These are phyloP conservation scores for Strix uralensis DNA, from an alignment of 2,113 vertebrate genomes.

Conservation along the genomic window DNA sequence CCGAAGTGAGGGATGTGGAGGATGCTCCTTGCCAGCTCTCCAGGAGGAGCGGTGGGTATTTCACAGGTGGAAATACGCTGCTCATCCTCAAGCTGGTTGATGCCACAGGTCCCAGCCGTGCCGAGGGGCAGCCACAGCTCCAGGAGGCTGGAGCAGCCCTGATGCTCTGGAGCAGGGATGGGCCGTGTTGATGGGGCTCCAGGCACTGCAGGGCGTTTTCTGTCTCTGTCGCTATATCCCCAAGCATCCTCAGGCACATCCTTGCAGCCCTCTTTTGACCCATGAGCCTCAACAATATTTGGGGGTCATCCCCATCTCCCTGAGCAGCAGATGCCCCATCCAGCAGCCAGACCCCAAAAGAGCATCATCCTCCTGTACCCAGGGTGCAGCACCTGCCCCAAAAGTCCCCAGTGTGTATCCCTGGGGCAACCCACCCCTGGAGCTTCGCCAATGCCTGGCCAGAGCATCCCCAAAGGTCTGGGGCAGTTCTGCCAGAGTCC, in stretches of 20 bases:
- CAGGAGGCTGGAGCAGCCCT: background rate
- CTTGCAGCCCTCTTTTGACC: background rate
- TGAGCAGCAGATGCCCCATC: background rate
- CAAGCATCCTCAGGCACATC: background rate
- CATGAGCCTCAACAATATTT: background rate
- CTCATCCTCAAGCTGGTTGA: fast-evolving
- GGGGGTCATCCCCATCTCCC: background rate
- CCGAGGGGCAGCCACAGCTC: background rate
- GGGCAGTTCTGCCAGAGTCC: background rate
- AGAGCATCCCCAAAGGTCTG: background rate
- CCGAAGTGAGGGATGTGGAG: fast-evolving
- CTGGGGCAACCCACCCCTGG: background rate
- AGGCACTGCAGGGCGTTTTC: background rate
- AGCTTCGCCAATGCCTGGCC: background rate
- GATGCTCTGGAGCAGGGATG: background rate
- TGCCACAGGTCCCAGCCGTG: background rate
- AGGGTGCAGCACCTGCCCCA: background rate
- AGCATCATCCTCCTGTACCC: background rate
- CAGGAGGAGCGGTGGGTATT: fast-evolving
- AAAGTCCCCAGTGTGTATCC: background rate
- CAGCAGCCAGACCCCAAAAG: background rate
- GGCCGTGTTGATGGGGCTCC: background rate
- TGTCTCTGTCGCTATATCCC: background rate
- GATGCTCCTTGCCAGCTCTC: background rate
- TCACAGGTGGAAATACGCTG: fast-evolving